Evolutionary conservation across 2,797 vertebrate genomes (phyloP), one percentile per base, ranked within the genome.

Genomic region (Pseudopleuronectes americanus): DNA sequence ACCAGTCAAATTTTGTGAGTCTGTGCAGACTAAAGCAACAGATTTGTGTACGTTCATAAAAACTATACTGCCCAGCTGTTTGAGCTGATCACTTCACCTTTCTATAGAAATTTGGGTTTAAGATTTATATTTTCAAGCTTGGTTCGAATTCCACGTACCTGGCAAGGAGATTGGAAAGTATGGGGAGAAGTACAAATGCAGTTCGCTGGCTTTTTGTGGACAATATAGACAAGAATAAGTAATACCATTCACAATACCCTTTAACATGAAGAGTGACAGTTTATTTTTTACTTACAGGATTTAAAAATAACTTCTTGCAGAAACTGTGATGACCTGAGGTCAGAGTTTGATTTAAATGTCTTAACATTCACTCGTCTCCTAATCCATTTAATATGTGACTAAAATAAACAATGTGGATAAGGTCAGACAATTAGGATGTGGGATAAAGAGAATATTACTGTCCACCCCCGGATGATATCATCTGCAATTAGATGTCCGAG

Each of bases 381-480:
- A 76, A 83, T 75, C 61, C 55, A 74, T 69, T 79, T 79, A 82
- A 72, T 31, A 48, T 1, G 4, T 58, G 24, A 24, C 67, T 36
- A 77, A 87, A 86, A 82, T 45, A 80, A 89, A 79, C 62, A 71
- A 59, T 12, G 38, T 21, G 19, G 43, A 76, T 74, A 53, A 57
- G 67, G 68, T 72, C 28, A 58, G 64, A 76, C 71, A 77, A 81
- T 84, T 63, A 87, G 13, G 54, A 58, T 49, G 23, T 71, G 36
- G 53, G 69, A 52, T 57, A 79, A 16, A 76, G 61, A 68, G 63
- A 71, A 63, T 64, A 71, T 62, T 52, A 14, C 61, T 8, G 51
- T 57, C 43, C 47, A 66, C 33, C 60, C 36, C 61, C 77, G 52
- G 48, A 79, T 31, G 12, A 64, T 55, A 83, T 76, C 67, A 45